Evolutionary conservation across 2,888 invertebrate genomes (phyloP), one percentile per base, ranked within the genome.

Genomic region (Nebria salina): DNA sequence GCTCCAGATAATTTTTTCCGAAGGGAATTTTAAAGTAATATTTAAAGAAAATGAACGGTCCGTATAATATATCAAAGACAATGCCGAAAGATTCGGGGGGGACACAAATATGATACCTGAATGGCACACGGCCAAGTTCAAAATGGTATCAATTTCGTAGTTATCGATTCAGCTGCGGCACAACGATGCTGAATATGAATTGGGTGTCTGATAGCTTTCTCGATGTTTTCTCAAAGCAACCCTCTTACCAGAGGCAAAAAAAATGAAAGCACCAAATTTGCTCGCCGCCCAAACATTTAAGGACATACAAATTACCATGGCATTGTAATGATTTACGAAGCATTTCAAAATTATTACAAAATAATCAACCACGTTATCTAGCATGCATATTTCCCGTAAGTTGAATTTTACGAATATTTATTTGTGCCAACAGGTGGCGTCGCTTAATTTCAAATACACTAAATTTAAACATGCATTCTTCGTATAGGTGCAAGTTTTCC

Each of bases 361-460:
- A 68, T 68, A 68, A 68, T 68, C 20, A 68, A 68, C 26, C 54
- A 54, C 54, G 54, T 13, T 54, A 76, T n/a, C 64, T 75, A 8
- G 26, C 76, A 76, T 66, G 76, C 76, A 76, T 65, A 76, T 76
- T 76, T 68, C 66, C 76, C 76, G 75, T 75, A 64, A 54, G 65
- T 76, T 76, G 41, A 76, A 66, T 76, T 76, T 34, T 41, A 20
- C 76, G 76, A 76, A 76, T 76, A 76, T 76, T 76, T 66, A 76
- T 76, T 76, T 76, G 41, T 42, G 41, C 76, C 76, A 76, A 76
- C 76, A 76, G 76, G 76, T 76, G 76, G 76, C 26, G 65, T 41
- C 25, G 66, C 66, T 75, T 64, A 54, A 75, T 75, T 75, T 64
- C 75, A 75, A 54, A 54, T 54, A 54, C 54, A 54, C 54, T 54